These are phyloP conservation scores for Benthosema pterotum DNA, from an alignment of 2,797 vertebrate species.

Conservation along the genomic window DNA sequence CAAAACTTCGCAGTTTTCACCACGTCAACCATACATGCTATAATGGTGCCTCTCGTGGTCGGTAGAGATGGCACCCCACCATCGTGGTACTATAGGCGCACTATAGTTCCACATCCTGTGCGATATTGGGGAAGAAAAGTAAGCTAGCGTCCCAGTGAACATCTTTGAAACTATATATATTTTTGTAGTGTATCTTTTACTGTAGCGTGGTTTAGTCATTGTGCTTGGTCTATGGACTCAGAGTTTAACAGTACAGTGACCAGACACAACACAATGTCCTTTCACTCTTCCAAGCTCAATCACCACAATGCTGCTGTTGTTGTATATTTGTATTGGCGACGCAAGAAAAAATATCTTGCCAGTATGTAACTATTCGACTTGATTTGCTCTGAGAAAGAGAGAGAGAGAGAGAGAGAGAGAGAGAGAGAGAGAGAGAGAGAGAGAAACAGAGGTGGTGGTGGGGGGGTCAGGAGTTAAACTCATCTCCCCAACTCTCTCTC, in stretches of 20 bases:
- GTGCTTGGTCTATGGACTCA: not conserved
- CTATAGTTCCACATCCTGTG: no score
- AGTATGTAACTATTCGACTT: conserved; percentile 19
- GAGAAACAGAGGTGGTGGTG: conserved; percentile 26
- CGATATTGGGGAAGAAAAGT: no score
- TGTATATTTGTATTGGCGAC: conserved; percentile 4
- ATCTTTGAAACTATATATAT: no score
- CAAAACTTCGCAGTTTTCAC: no score
- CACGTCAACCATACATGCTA: no score
- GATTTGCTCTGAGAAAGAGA: not conserved
- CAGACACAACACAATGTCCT: conserved; percentile 26
- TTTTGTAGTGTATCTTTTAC: no score
- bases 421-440: conserved; percentile 5
- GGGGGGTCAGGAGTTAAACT: conserved; percentile 65
- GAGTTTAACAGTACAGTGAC: conserved; percentile 8
- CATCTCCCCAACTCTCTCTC: conserved; percentile 67
- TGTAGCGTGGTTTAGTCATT: no score
- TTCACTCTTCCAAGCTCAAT: not conserved
- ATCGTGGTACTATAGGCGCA: no score
- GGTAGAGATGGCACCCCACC: no score
- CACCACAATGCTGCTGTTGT: not conserved
- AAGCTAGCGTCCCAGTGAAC: no score
- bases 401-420: not conserved
- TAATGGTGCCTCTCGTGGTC: no score
- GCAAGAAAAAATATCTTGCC: not conserved